These are phyloP conservation scores for Passer montanus DNA, from an alignment of 2,113 vertebrate genomes.

Conservation along the genomic window DNA sequence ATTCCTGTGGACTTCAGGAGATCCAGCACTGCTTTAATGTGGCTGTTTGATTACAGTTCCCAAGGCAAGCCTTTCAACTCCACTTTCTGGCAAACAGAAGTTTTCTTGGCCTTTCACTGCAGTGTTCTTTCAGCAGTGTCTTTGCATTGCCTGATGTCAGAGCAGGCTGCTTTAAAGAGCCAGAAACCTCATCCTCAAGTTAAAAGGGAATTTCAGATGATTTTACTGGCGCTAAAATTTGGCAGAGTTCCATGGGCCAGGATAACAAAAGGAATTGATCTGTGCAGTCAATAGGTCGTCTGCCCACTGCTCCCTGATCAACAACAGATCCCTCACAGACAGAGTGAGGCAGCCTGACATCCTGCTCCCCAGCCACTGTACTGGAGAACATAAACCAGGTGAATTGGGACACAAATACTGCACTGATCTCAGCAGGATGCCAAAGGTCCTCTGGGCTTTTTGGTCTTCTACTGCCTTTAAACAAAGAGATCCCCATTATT, in stretches of 20 bases:
- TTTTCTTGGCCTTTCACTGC: conserved; percentile 32
- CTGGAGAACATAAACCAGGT: neutral
- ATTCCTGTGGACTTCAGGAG: conserved; percentile 40
- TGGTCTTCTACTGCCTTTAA: neutral
- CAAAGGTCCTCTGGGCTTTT: neutral
- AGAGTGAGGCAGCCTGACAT: neutral
- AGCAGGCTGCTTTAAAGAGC: conserved; percentile 28
- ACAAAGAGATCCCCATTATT: neutral
- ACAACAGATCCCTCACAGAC: neutral
- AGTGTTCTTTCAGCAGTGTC: conserved; percentile 17
- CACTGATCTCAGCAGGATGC: neutral
- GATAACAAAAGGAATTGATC: conserved; percentile 45
- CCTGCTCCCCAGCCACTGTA: neutral
- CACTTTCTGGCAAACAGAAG: conserved; percentile 41
- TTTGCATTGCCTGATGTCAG: conserved; percentile 32
- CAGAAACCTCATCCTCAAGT: conserved; percentile 15
- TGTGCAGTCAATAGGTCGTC: conserved; percentile 17
- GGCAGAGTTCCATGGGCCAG: conserved; percentile 36
- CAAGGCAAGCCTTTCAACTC: conserved; percentile 45
- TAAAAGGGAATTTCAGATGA: conserved; percentile 34
- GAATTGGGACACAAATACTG: neutral
- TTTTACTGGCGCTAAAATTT: conserved; percentile 6
- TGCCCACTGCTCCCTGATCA: neutral
- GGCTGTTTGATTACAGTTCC: conserved; percentile 25
- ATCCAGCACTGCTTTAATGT: conserved; percentile 32